These are phyloP conservation scores for Anneissia japonica DNA, from an alignment of 35 echinoderm and acorn worm genomes.

Conservation along the genomic window DNA sequence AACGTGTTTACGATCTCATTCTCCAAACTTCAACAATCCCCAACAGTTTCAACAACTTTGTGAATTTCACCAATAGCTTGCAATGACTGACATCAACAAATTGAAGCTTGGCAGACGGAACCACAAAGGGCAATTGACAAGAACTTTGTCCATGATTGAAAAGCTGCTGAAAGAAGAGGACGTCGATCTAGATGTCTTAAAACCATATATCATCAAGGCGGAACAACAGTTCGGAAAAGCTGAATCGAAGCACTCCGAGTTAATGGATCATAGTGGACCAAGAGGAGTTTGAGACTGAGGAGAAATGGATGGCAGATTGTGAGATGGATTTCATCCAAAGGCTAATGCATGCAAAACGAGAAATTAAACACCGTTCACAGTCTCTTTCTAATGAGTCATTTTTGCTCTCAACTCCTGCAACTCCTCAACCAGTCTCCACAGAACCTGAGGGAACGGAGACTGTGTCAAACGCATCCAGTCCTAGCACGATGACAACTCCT, in stretches of 20 bases:
- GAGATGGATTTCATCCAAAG: constrained; percentile 34
- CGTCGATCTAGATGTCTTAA: constrained; percentile 10
- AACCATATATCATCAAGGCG: constrained; percentile 44
- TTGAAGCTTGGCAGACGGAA: constrained; percentile 47
- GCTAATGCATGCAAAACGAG: constrained; percentile 14
- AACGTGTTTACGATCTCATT: constrained; percentile 29
- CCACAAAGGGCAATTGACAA: constrained; percentile 53
- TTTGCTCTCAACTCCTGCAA: background rate
- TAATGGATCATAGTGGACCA: constrained; percentile 42
- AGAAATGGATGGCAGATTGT: constrained; percentile 61
- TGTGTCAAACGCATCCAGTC: background rate
- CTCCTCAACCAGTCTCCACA: background rate
- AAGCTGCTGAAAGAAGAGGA: constrained; percentile 2
- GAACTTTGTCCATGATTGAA: constrained; percentile 31
- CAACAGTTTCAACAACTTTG: constrained; percentile 55
- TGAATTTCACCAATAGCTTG: background rate
- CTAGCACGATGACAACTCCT: background rate
- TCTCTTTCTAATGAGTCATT: background rate
- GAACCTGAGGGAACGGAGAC: constrained; percentile 23
- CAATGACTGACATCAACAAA: constrained; percentile 30
- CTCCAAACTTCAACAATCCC: no score
- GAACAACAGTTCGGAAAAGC: constrained; percentile 47
- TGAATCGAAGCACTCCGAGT: constrained; percentile 43
- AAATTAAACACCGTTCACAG: constrained; percentile 4
- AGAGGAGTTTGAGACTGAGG: constrained; percentile 30